Base-by-base conservation (phyloP, 2,888 invertebrate genomes). In the Catonia carolina region DNA sequence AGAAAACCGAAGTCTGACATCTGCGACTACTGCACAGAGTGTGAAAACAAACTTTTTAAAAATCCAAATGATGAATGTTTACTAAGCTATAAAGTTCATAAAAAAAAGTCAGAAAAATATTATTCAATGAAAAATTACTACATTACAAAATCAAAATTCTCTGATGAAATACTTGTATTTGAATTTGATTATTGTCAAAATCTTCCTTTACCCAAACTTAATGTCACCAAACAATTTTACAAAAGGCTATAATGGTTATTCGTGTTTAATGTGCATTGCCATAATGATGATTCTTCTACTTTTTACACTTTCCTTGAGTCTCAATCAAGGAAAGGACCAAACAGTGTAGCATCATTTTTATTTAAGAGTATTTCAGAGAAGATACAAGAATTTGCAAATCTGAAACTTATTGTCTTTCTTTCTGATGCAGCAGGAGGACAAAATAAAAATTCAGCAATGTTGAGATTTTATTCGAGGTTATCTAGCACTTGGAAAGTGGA, bases 121-220 rank as follows among this genome's bases (percentile, higher is more conserved):
- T 14, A 5, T 15, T 5, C 3, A 8, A 6, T 37, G 10, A 53
- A 53, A n/a, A 12, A 14, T 31, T 10, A 37, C 1, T 52, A 37
- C 41, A 50, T 56, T 27, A 17, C 5, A 8, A 37, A 37, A 15
- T 14, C 37, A 37, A 6, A 4, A 37, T 5, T 15, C 37, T 15
- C n/a, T 10, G 5, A 37, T 15, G 37, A 37, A 14, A 47, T 47
- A 14, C 39, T 63, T 42, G 54, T 59, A 22, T 12, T 62, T 20
- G 63, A 64, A 53, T 63, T 62, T 59, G 64, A 64, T 53, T 63
- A 63, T 50, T 57, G 55, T 10, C 65, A 64, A 50, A 64, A 64
- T 53, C 41, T 63, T n/a, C 60, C 63, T 12, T 55, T 65, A 7
- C 64, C 62, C 8, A 63, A 63, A 33, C 42, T 65, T 20, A 31